Conservation (phyloP, 2,888 invertebrate genomes). For the Epirrhoe tristata region DNA sequence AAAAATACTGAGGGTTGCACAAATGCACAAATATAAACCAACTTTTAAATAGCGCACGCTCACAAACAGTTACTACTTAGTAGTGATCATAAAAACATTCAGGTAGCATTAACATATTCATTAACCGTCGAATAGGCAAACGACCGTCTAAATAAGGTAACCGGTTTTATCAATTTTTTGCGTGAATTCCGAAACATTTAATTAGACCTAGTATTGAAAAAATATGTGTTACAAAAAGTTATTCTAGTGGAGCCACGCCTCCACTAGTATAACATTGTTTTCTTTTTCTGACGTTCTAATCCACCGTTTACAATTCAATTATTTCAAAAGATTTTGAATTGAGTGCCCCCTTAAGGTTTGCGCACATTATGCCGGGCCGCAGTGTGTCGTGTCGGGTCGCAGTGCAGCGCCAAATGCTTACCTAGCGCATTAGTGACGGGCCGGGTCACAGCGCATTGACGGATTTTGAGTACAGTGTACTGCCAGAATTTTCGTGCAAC, state of each 20-base stretch:
- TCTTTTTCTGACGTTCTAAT: background rate
- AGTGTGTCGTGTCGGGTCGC: no score
- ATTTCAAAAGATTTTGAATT: background rate
- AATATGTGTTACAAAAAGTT: background rate
- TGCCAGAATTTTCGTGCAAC: no score
- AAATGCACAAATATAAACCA: no score
- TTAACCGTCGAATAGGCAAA: slow-evolving; percentile 12
- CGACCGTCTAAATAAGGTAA: slow-evolving; percentile 8
- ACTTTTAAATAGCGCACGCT: no score
- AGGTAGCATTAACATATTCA: slow-evolving; percentile 12
- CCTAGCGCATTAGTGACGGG: no score
- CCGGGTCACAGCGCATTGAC: no score
- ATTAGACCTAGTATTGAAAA: background rate
- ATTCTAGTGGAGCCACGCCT: background rate
- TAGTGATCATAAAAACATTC: slow-evolving; percentile 13
- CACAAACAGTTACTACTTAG: background rate
- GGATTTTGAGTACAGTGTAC: no score
- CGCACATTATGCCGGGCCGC: no score
- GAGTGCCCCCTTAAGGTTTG: no score
- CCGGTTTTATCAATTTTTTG: slow-evolving; percentile 8
- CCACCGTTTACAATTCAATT: background rate
- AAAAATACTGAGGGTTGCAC: no score
- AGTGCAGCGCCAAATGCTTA: no score
- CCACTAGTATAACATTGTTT: no score
- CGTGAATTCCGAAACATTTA: background rate